Evolutionary conservation across 1,140 invertebrate species (phyloP).

Genomic region (Manduca sexta): DNA sequence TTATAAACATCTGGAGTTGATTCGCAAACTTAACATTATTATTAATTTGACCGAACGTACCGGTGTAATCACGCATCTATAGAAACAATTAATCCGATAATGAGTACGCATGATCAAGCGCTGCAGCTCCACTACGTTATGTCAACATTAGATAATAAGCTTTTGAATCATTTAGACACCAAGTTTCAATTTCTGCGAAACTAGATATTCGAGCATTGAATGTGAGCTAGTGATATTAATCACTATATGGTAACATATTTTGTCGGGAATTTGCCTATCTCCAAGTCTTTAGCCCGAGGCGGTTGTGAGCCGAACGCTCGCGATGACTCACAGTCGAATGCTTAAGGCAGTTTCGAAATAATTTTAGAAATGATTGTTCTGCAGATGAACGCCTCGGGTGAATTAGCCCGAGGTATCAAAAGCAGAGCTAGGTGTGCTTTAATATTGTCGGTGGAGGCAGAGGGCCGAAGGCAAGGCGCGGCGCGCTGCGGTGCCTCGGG

Average conservation of each 20-base stretch:
- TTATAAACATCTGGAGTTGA: too few relatives aligned
- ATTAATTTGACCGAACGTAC: too few relatives aligned
- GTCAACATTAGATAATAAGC: not conserved
- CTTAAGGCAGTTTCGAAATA: constrained; percentile 45
- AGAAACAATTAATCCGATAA: not conserved
- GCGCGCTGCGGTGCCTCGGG: constrained; percentile 16
- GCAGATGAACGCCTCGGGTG: constrained; percentile 39
- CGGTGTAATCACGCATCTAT: too few relatives aligned
- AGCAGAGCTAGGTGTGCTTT: constrained; percentile 44
- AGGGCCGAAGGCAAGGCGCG: constrained; percentile 12
- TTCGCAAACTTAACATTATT: too few relatives aligned
- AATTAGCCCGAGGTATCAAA: constrained; percentile 31
- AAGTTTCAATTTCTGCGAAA: not conserved
- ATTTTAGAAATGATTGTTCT: constrained; percentile 60
- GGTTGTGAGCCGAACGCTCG: constrained; percentile 9
- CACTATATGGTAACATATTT: not conserved
- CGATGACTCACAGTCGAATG: constrained; percentile 17
- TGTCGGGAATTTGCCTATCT: not conserved
- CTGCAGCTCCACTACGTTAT: not conserved
- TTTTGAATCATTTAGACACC: not conserved
- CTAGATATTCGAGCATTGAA: not conserved
- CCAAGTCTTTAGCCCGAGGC: not conserved
- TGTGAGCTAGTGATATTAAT: not conserved
- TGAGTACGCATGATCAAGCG: not conserved
- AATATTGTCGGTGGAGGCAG: constrained; percentile 24